Evolutionary conservation across 2,888 invertebrate species (phyloP), one percentile per base, ranked within the genome.

Genomic region (Corbicula japonica): DNA sequence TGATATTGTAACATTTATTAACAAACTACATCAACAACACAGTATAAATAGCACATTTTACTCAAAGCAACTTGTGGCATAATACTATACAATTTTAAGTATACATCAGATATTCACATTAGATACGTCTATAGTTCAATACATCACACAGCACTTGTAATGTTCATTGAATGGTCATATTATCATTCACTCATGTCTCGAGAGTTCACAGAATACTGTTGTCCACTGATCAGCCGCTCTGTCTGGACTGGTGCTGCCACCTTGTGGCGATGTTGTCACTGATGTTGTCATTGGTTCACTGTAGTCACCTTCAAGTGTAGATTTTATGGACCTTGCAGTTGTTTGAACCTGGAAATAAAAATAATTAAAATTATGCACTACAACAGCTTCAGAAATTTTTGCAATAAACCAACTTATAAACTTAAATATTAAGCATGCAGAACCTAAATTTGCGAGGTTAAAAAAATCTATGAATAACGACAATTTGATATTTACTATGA

Each of bases 181-280:
- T n/a, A n/a, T 50, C 18, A 1, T 32, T 50, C 54, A 66, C 28
- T 44, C 32, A 21, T 44, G 48, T 48, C 46, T 46, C 8, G 21
- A 48, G 18, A 28, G 28, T 48, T 46, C 48, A 30, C 44, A 50
- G 65, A 50, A 48, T 50, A 65, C 34, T 35, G 21, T 65, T 48
- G 50, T 35, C 52, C 65, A 65, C 26, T 50, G 32, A 26, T 48
- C 50, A 35, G 52, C 21, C 23, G 65, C 18, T 52, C 38, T 65
- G 50, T 65, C 65, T 26, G 65, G 65, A 26, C 54, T 65, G 50
- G 48, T 65, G 21, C 54, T 54, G 6, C 60, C 60, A 60, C n/a
- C 30, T 54, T 28, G 4, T 54, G 54, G 2, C 12, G 46, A 28
- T 28, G n/a, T n/a, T n/a, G n/a, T n/a, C n/a, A n/a, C n/a, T n/a